Conservation (phyloP, 2,113 vertebrate genomes). For the Loxodonta africana region DNA sequence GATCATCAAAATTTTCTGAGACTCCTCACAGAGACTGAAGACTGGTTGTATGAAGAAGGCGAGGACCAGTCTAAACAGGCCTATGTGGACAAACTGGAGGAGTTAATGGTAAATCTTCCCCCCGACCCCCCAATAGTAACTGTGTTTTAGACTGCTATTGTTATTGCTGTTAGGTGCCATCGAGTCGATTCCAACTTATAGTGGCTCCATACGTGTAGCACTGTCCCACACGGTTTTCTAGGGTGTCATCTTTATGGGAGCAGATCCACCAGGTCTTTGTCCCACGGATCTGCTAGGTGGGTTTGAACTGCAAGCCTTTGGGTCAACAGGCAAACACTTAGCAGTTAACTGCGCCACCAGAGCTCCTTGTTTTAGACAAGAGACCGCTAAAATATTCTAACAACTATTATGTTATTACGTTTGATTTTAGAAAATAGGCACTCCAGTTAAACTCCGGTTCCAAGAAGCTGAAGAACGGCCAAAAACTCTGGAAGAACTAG, state of each 20-base stretch:
- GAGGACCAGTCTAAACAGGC: slow-evolving; percentile 91
- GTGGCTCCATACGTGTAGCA: too few species aligned
- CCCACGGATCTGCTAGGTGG: too few species aligned
- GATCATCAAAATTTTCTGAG: slow-evolving; percentile 88
- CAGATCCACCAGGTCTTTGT: background rate
- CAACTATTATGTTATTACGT: slow-evolving; percentile 4
- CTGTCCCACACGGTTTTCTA: background rate
- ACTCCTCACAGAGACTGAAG: slow-evolving; percentile 89
- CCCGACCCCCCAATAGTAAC: too few species aligned
- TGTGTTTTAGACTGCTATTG: too few species aligned
- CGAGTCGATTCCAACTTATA: background rate
- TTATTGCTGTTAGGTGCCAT: too few species aligned
- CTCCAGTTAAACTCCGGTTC: slow-evolving; percentile 89
- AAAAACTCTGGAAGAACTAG: slow-evolving; percentile 88
- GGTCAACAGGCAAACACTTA: too few species aligned
- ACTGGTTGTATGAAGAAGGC: slow-evolving; percentile 92
- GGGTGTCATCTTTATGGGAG: background rate
- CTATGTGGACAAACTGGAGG: slow-evolving; percentile 89
- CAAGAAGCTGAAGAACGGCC: slow-evolving; percentile 90
- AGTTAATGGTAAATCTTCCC: slow-evolving; percentile 88
- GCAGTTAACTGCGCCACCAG: too few species aligned
- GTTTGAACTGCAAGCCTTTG: background rate
- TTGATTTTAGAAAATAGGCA: slow-evolving; percentile 89
- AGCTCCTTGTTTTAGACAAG: background rate
- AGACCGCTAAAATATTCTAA: background rate